These are phyloP conservation scores for Euleptes europaea DNA, from an alignment of 2,113 vertebrate species.

Conservation along the genomic window DNA sequence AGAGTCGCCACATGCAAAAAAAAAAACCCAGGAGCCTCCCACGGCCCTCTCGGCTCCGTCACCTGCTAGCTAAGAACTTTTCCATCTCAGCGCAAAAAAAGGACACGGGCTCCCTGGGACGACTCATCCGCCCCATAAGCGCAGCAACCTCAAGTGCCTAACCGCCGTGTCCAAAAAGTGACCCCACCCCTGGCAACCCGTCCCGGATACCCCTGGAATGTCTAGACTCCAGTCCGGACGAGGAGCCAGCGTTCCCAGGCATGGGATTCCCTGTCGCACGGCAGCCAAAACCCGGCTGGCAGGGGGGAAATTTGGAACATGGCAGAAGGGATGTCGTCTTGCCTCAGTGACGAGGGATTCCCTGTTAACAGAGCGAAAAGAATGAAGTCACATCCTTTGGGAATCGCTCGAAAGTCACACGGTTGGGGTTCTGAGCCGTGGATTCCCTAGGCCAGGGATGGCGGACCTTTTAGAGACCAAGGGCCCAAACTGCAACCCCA, in stretches of 20 bases:
- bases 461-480: too few relatives aligned
- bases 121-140: conserved; percentile 23
- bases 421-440: neutral
- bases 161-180: conserved; percentile 34
- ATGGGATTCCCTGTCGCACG: conserved; percentile 27
- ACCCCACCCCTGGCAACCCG: conserved; percentile 16
- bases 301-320: conserved; percentile 9
- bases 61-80: conserved; percentile 27
- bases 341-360: neutral
- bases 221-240: conserved; percentile 30
- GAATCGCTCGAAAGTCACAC: neutral
- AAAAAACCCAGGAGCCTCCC: neutral
- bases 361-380: neutral
- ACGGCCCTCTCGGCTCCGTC: neutral
- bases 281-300: conserved; percentile 20
- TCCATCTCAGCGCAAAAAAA: conserved; percentile 4
- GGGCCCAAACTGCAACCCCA: too few relatives aligned
- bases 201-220: conserved; percentile 29
- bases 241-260: conserved; percentile 9
- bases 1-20: neutral
- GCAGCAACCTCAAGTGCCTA: conserved; percentile 28
- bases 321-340: conserved; percentile 6
- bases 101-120: conserved; percentile 14
- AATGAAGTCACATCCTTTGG: conserved; percentile 12
- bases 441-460: neutral